Conservation (phyloP, 1,140 invertebrate genomes). For the Trachymyrmex cornetzi region DNA sequence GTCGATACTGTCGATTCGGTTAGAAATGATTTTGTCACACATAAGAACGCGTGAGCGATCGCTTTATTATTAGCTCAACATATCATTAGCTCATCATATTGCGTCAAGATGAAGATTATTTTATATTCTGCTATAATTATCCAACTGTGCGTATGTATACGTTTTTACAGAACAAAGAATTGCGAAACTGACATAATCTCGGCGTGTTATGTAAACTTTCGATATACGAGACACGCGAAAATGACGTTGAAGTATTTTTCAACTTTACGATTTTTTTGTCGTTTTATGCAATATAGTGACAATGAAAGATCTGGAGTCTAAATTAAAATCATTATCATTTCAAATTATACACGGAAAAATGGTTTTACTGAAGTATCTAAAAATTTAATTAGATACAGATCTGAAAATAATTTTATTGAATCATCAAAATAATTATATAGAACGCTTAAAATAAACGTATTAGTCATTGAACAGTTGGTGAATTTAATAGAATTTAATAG, state of each 20-base stretch:
- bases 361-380: no score
- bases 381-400: no score
- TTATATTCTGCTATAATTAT: conserved; percentile 3
- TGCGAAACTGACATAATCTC: neutral
- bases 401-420: no score
- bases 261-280: neutral
- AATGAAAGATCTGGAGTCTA: neutral
- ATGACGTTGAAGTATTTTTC: neutral
- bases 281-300: neutral
- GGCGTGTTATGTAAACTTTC: neutral
- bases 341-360: neutral
- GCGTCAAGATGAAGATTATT: neutral
- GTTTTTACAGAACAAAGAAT: neutral
- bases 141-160: neutral
- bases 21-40: neutral
- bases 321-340: conserved; percentile 1
- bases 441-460: no score
- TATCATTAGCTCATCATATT: no score
- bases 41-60: neutral
- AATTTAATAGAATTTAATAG: no score
- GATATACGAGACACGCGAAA: neutral
- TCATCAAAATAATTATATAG: no score
- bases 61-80: neutral
- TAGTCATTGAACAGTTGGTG: no score
- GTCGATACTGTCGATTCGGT: conserved; percentile 51